Base-by-base conservation (phyloP, 1,140 invertebrate species). In the Drosophila repleta region DNA sequence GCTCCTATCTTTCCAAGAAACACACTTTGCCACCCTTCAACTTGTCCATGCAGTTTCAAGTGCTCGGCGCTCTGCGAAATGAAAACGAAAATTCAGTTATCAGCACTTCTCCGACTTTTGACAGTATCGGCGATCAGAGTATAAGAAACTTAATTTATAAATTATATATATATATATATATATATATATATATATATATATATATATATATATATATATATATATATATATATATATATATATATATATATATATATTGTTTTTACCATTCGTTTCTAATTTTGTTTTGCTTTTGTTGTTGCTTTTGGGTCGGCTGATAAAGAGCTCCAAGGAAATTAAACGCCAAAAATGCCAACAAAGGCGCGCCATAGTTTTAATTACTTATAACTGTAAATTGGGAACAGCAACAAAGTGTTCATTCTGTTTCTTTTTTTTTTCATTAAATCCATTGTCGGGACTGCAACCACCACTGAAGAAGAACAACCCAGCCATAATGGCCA, bases 351-450 rank as follows among this genome's bases (percentile, higher is more conserved):
- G 70, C 53, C 76, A 76, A 63, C 73, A 81, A 83, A 88, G 82
- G 83, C 82, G 83, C 75, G 83, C 63, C 79, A 68, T 61, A 88
- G 74, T 88, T 88, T 85, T 88, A 83, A 83, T 83, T 83, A 83
- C 69, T 70, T 71, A 71, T 69, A 68, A 41, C 49, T 41, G 60
- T 52, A 63, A 39, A 60, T 41, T 60, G 24, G 13, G 57, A 60
- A 65, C 52, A 55, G 52, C 57, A 60, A 61, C 57, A 67, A 67
- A 67, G 37, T 63, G 24, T 32, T 17, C 24, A 45, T 21, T 20
- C 29, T 32, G 29, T 15, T 46, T 13, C 6, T 37, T 18, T 20
- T 39, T 41, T 45, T 52, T 55, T 71, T 65, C 58, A 70, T 70
- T 64, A 62, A 68, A 26, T 56, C 57, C 48, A 41, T 41, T 37